phyloP scores from a whole-genome alignment of 1,140 invertebrate genomes.

The Pomacea maculata region DNA sequence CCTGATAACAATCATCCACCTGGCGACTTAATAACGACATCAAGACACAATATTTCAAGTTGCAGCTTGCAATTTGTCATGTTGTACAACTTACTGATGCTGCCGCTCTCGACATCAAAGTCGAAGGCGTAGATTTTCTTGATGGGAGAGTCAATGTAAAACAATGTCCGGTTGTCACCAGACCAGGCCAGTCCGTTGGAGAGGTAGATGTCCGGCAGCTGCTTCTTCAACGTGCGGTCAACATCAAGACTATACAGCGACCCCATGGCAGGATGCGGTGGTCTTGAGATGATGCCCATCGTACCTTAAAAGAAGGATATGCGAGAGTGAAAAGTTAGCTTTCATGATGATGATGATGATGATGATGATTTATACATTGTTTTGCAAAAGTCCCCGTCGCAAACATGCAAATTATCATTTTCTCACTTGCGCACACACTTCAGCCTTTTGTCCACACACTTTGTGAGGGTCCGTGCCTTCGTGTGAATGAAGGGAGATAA shows the following conservation, averaged over 20 bases:
- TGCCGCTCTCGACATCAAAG: conserved; percentile 76
- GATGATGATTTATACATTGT: no score
- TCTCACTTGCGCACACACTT: no score
- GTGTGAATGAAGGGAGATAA: no score
- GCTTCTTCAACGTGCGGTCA: conserved; percentile 41
- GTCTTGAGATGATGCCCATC: conserved; percentile 50
- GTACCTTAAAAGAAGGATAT: no score
- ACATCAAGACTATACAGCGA: conserved; percentile 52
- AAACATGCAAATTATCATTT: no score
- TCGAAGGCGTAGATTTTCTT: conserved; percentile 73
- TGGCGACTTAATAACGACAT: background rate
- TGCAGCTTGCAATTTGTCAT: background rate
- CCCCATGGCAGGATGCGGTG: conserved; percentile 31
- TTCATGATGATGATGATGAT: no score
- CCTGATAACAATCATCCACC: background rate
- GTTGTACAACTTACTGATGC: conserved; percentile 70
- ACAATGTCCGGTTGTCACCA: conserved; percentile 71
- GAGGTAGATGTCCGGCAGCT: conserved; percentile 67
- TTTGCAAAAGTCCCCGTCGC: no score
- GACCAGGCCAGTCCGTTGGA: conserved; percentile 88
- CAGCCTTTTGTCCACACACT: no score
- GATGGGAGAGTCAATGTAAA: conserved; percentile 65
- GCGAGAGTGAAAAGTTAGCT: no score
- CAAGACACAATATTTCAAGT: background rate
- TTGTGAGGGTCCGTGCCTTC: no score